phyloP scores from a whole-genome alignment of 2,113 vertebrate genomes.

The Columba janthina region DNA sequence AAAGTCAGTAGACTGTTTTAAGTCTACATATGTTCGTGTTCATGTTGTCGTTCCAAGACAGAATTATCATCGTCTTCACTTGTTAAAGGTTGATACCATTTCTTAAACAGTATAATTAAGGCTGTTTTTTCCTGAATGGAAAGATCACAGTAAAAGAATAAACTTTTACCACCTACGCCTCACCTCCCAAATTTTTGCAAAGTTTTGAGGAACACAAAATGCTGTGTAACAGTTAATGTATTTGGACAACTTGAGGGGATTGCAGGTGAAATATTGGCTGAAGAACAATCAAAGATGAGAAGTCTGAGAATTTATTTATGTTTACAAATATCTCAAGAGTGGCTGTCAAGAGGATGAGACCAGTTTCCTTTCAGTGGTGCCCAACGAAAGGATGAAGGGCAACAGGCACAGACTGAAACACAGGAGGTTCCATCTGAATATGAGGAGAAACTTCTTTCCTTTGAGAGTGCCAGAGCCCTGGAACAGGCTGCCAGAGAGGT shows the following conservation, averaged over 20 bases:
- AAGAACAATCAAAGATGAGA: background rate
- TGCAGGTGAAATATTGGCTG: background rate
- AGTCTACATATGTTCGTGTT: slow-evolving; percentile 13
- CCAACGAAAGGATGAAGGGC: too few relatives aligned
- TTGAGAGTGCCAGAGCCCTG: too few relatives aligned
- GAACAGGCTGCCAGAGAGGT: too few relatives aligned
- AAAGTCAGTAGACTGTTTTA: background rate
- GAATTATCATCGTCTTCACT: slow-evolving; percentile 6
- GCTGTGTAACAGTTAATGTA: background rate
- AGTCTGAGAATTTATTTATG: too few relatives aligned
- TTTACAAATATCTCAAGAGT: too few relatives aligned
- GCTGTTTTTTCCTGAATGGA: slow-evolving; percentile 1
- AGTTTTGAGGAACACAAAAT: background rate
- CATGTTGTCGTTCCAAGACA: background rate
- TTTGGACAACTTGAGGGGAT: background rate
- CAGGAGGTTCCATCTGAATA: too few relatives aligned
- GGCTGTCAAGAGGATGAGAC: too few relatives aligned
- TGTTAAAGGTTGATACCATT: slow-evolving; percentile 24
- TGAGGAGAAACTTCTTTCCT: too few relatives aligned
- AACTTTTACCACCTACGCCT: background rate
- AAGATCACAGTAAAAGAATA: background rate
- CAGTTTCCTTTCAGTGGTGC: too few relatives aligned
- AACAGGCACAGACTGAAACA: too few relatives aligned
- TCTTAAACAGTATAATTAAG: slow-evolving; percentile 37
- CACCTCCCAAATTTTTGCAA: background rate